Evolutionary conservation across 2,113 vertebrate species (phyloP).

Genomic region (Colossoma macropomum): DNA sequence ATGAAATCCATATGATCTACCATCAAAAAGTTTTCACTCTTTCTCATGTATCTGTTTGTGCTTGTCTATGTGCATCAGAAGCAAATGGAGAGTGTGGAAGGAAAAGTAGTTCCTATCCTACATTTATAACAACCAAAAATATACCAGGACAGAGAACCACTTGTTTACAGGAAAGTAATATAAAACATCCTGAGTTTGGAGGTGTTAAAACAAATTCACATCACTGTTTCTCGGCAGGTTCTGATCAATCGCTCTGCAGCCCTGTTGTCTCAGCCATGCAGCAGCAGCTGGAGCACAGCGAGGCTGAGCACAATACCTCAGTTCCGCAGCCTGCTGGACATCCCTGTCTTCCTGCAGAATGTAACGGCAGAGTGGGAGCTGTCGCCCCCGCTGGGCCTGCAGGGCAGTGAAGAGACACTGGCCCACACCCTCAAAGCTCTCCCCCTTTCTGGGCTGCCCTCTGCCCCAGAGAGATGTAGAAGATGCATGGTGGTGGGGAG

Average conservation of each 20-base stretch:
- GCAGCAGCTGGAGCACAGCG: conserved; percentile 61
- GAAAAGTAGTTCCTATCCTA: neutral
- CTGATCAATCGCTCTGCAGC: conserved; percentile 70
- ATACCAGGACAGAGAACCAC: too few relatives aligned
- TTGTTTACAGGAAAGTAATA: too few relatives aligned
- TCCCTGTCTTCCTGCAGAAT: conserved; percentile 74
- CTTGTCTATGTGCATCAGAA: too few relatives aligned
- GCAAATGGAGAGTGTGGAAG: too few relatives aligned
- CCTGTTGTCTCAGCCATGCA: conserved; percentile 68
- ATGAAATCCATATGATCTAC: too few relatives aligned
- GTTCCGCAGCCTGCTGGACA: conserved; percentile 61
- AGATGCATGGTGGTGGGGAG: conserved; percentile 80
- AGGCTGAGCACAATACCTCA: conserved; percentile 62
- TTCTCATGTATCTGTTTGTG: too few relatives aligned
- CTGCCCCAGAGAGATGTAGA: conserved; percentile 64
- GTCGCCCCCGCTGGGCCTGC: conserved; percentile 76
- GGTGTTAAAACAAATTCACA: too few relatives aligned
- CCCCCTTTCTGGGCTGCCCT: conserved; percentile 68
- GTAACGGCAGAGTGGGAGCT: conserved; percentile 48
- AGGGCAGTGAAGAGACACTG: conserved; percentile 69
- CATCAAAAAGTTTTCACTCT: too few relatives aligned
- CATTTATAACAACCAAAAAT: neutral
- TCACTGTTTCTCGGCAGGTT: conserved; percentile 53
- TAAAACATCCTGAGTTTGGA: too few relatives aligned
- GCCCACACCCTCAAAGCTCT: conserved; percentile 65